A percentile compares a stretch with the other conserved stretches of the same genome.
Conservation (phyloP, 2,113 vertebrate genomes). For the Phycodurus eques region DNA sequence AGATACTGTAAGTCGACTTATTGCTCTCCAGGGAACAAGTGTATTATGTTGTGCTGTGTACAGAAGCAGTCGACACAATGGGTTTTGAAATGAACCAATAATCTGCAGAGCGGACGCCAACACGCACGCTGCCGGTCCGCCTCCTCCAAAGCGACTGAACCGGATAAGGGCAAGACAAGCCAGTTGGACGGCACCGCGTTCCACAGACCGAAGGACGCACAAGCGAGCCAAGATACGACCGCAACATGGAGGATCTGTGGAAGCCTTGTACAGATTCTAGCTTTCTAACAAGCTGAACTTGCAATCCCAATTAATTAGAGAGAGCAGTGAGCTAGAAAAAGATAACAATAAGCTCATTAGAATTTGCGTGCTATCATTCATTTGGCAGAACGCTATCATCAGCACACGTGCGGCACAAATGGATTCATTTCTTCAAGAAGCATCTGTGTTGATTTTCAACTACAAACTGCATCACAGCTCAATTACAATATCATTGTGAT, state of each 20-base stretch:
- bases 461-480: not conserved
- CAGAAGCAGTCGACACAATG: constrained; percentile 9
- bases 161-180: constrained; percentile 33
- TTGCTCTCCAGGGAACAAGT: constrained; percentile 1
- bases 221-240: not conserved
- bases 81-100: constrained; percentile 23
- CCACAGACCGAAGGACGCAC: constrained; percentile 5
- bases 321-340: constrained; percentile 17
- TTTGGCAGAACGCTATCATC: constrained; percentile 33
- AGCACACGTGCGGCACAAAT: constrained; percentile 23
- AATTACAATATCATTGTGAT: not conserved
- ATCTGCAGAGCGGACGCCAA: constrained; percentile 19
- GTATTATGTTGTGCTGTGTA: constrained; percentile 10
- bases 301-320: constrained; percentile 38
- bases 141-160: constrained; percentile 25
- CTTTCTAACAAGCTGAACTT: constrained; percentile 32
- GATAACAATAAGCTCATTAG: constrained; percentile 38
- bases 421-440: constrained; percentile 11
- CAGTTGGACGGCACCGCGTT: not conserved
- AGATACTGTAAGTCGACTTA: not conserved
- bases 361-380: constrained; percentile 33
- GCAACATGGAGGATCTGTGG: constrained; percentile 7
- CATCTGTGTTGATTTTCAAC: not conserved
- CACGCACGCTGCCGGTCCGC: not conserved
- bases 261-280: not conserved